A percentile compares a stretch with the other conserved stretches of the same genome.
These are phyloP conservation scores for Asteroscopus sphinx DNA, from an alignment of 2,888 invertebrate species.

Conservation along the genomic window DNA sequence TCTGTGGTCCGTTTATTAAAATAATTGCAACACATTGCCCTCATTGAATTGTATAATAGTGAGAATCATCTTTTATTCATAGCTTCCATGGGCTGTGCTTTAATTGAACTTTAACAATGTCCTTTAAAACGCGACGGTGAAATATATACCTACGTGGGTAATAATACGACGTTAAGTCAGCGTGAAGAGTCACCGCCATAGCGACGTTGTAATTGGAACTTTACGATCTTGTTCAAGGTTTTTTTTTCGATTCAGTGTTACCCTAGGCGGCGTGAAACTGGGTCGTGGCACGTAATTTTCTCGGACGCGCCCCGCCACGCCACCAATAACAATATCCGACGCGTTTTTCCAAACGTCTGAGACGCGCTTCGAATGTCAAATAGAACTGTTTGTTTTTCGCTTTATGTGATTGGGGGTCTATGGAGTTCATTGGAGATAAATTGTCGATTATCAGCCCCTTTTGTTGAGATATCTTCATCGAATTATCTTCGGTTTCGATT, in stretches of 20 bases:
- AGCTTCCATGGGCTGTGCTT: too few relatives aligned
- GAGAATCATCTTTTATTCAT: too few relatives aligned
- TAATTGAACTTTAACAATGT: too few relatives aligned
- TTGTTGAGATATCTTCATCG: constrained; percentile 66
- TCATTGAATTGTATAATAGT: too few relatives aligned
- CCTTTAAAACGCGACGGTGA: constrained; percentile 61
- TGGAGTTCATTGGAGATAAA: constrained; percentile 73
- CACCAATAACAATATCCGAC: constrained; percentile 82
- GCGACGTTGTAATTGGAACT: constrained; percentile 80
- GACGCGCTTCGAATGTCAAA: constrained; percentile 82
- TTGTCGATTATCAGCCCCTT: constrained; percentile 70
- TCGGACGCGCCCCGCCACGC: constrained; percentile 77
- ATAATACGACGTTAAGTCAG: constrained; percentile 73
- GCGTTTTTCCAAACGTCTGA: constrained; percentile 79
- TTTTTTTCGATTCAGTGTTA: constrained; percentile 80
- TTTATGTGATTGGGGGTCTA: constrained; percentile 71
- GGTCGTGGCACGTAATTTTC: constrained; percentile 83
- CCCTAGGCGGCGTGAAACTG: constrained; percentile 75
- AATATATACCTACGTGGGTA: constrained; percentile 65
- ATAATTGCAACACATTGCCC: too few relatives aligned
- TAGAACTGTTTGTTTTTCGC: constrained; percentile 78
- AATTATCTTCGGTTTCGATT: constrained; percentile 64
- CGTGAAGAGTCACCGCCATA: constrained; percentile 72
- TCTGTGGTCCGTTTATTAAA: too few relatives aligned
- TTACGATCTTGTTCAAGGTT: constrained; percentile 82